Evolutionary conservation across 2,797 vertebrate genomes (phyloP), one percentile per base, ranked within the genome.

Genomic region (Acropternis orthonyx): DNA sequence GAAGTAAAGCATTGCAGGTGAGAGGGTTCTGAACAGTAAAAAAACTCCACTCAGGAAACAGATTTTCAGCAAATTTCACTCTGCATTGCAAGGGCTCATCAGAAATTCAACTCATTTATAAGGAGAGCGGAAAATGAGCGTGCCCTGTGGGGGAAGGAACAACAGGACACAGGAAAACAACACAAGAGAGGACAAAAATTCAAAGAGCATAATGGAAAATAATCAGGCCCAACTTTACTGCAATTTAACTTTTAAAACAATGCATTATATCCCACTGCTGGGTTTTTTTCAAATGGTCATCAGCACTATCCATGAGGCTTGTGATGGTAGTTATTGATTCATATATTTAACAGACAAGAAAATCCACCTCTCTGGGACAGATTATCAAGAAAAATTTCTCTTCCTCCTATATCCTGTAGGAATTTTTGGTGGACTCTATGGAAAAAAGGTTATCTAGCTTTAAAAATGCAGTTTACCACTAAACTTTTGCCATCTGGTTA

Each of bases 151-250:
- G 39, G 22, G 63, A 76, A 27, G 49, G 46, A 55, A 92, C 27
- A 75, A 68, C 12, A 44, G 9, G 77, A 75, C 15, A 55, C 34
- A 32, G 4, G 34, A 39, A 28, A 63, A 80, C 8, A 66, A 48
- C 3, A 0, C 4, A 6, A 48, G 4, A 58, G 10, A 41, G 3
- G 10, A 41, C 44, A 79, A 68, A 62, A 49, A 32, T 0, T 27
- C n/a, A 59, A 71, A 77, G 1, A 55, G 36, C 32, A 49, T 7
- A 14, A 46, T 16, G 24, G 43, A 22, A 68, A 79, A 44, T 0
- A 56, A 84, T 3, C 14, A 27, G 8, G n/a, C 4, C 7, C 49
- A 43, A 59, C 22, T 76, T n/a, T 52, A 43, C 24, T 24, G 28
- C 14, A n/a, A 55, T 34, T 34, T 24, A 61, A 48, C 52, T 80